phyloP scores from a whole-genome alignment of 2,797 vertebrate species.

The Thripadectes ignobilis region DNA sequence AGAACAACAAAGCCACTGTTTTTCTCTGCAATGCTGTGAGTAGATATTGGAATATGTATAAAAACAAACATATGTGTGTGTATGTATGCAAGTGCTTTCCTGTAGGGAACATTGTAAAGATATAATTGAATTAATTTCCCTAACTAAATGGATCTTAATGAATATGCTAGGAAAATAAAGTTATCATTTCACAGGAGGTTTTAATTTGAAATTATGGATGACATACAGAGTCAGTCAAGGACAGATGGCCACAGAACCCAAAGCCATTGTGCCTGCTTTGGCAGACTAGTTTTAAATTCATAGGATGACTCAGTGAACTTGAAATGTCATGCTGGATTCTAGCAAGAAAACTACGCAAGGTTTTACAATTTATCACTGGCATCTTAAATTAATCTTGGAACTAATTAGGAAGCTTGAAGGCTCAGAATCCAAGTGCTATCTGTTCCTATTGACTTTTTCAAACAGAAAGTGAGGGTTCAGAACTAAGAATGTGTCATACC shows the following conservation, averaged over 20 bases:
- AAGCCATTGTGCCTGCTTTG: background rate
- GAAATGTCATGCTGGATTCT: constrained; percentile 34
- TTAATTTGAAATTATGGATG: background rate
- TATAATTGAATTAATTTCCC: background rate
- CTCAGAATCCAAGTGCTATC: constrained; percentile 8
- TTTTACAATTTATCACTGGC: constrained; percentile 34
- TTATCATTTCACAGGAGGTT: background rate
- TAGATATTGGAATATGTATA: background rate
- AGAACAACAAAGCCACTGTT: background rate
- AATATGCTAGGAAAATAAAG: background rate
- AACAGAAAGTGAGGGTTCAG: background rate
- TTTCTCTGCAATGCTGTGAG: background rate
- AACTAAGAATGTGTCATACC: background rate
- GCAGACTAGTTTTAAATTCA: background rate
- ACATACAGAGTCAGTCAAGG: background rate
- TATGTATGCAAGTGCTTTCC: background rate
- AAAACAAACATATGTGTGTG: accelerated
- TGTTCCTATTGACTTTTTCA: constrained; percentile 31
- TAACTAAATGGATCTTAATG: background rate
- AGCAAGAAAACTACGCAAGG: background rate
- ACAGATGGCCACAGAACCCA: background rate
- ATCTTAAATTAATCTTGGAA: constrained; percentile 51
- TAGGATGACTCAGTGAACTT: constrained; percentile 10
- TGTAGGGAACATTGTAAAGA: background rate
- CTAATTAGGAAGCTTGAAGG: constrained; percentile 38